Evolutionary conservation across 2,113 vertebrate species (phyloP).

Genomic region (Vulpes ferrilata): DNA sequence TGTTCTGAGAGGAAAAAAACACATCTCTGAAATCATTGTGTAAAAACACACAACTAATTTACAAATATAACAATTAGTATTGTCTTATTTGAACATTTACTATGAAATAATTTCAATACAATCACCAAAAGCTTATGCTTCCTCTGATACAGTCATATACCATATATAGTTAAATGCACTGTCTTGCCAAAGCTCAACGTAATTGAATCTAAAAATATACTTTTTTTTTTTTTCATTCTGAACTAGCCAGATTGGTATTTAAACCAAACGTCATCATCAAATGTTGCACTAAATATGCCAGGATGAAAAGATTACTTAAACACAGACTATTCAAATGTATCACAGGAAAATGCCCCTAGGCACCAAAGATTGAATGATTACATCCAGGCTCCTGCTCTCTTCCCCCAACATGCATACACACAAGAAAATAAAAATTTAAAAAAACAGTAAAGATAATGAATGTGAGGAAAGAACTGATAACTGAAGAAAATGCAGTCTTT

Average conservation of each 20-base stretch:
- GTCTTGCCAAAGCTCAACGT: slow-evolving; percentile 66
- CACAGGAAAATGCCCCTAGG: slow-evolving; percentile 33
- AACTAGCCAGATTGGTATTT: slow-evolving; percentile 73
- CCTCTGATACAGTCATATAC: background rate
- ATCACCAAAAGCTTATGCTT: slow-evolving; percentile 56
- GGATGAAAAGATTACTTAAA: slow-evolving; percentile 60
- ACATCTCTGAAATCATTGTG: background rate
- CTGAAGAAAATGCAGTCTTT: slow-evolving; percentile 12
- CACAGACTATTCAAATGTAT: slow-evolving; percentile 5
- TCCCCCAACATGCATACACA: background rate
- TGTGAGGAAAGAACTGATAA: background rate
- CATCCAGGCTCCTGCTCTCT: background rate
- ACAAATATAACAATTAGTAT: slow-evolving; percentile 15
- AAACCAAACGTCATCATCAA: slow-evolving; percentile 72
- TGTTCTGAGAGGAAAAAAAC: background rate
- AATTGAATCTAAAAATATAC: slow-evolving; percentile 1
- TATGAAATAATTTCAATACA: slow-evolving; percentile 63
- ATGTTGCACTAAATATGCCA: slow-evolving; percentile 60
- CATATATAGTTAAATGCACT: slow-evolving; percentile 60
- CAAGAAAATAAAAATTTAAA: slow-evolving; percentile 26
- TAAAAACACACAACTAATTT: slow-evolving; percentile 56
- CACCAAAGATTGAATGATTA: background rate
- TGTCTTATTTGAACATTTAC: slow-evolving; percentile 68
- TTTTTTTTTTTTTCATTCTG: slow-evolving; percentile 62
- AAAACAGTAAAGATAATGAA: background rate